Evolutionary conservation across 2,888 invertebrate species (phyloP).

Genomic region (Geotrupes spiniger): DNA sequence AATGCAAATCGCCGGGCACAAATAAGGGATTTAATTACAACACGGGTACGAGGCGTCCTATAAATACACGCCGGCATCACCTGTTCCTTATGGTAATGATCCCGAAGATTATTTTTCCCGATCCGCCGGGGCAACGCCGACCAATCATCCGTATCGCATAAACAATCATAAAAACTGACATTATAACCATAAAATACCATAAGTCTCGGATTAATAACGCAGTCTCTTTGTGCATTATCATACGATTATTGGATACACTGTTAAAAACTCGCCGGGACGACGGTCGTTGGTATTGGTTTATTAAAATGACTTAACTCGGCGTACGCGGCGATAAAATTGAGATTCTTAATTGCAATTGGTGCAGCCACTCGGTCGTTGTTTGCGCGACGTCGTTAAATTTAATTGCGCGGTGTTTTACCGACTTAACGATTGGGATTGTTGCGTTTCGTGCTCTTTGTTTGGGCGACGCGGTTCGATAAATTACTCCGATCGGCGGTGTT

Average conservation of each 20-base stretch:
- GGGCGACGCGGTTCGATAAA: no score
- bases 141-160: conserved; percentile 53
- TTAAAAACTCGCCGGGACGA: background rate
- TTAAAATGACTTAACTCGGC: no score
- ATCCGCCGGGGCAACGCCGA: conserved; percentile 39
- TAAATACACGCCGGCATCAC: background rate
- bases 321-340: no score
- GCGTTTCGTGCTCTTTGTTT: no score
- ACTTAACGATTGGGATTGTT: no score
- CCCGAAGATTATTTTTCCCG: conserved; percentile 16
- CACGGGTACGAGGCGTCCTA: background rate
- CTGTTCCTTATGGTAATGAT: conserved; percentile 21
- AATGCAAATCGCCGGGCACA: conserved; percentile 4
- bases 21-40: conserved; percentile 7
- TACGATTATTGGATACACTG: conserved; percentile 6
- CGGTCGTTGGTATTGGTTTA: no score
- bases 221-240: conserved; percentile 5
- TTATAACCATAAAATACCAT: conserved; percentile 50
- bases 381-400: no score
- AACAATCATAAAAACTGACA: conserved; percentile 51
- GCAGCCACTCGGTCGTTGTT: no score
- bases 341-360: no score
- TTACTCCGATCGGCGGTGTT: no score
- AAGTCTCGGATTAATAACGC: conserved; percentile 48
- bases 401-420: no score